Evolutionary conservation across 2,113 vertebrate species (phyloP), one percentile per base, ranked within the genome.

Genomic region (Halichoerus grypus): DNA sequence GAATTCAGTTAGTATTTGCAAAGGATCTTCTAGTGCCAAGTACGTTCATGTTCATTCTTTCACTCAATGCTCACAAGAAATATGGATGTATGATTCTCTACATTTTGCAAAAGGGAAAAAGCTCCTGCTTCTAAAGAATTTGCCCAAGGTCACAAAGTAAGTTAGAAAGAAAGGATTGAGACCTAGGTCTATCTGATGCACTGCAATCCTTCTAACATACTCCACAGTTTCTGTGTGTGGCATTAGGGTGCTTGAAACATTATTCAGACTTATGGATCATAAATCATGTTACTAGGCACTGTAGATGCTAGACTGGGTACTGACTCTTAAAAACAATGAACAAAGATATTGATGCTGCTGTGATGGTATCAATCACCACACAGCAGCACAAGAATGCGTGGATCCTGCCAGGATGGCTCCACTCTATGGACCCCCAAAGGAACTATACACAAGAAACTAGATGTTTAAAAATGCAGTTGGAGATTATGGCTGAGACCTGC

Each of bases 301-400:
- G 16, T 22, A 33, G 57, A 96, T 49, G 84, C 33, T 63, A 92
- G 39, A 69, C 12, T 72, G 33, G 69, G n/a, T 74, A 13, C 21
- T 61, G 42, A 88, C n/a, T 91, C 71, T 46, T 49, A 84, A 87
- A 57, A 95, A 77, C 57, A 80, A 80, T 51, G 57, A 85, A 77
- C 8, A 84, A 80, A 88, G 55, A 85, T 88, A 55, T 22, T 55
- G 14, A 59, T 88, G 76, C 31, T n/a, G 0, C 51, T 69, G 9
- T 88, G 71, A 74, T 39, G 14, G 19, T 33, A 61, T 79, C 53
- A 67, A 18, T 88, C 53, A 36, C 24, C 55, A 15, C n/a, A 55
- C 31, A 55, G 49, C 39, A 71, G 69, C 26, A 33, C 59, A 81
- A 31, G 67, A 89, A 94, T 7, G 13, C 36, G 51, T 46, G 72